phyloP scores from a whole-genome alignment of 2,888 invertebrate genomes.

The Dione juno region DNA sequence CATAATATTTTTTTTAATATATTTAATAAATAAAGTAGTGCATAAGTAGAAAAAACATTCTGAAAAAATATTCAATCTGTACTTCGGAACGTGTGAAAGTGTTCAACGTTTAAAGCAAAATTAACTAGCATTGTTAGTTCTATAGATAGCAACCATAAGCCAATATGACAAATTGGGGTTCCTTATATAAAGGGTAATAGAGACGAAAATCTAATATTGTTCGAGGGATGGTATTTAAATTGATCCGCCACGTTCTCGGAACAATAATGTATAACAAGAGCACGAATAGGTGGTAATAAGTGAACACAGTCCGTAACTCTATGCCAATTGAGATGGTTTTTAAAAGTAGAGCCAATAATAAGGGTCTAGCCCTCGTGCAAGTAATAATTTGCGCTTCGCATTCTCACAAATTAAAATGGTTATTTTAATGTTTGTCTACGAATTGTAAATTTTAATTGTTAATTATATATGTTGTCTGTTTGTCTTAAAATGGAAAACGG shows the following conservation, averaged over 20 bases:
- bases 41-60: too few species aligned
- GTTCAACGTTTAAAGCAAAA: slow-evolving; percentile 29
- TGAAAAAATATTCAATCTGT: slow-evolving; percentile 9
- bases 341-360: slow-evolving; percentile 10
- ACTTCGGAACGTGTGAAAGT: slow-evolving; percentile 39
- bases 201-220: slow-evolving; percentile 1
- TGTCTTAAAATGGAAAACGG: too few species aligned
- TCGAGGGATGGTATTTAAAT: slow-evolving; percentile 39
- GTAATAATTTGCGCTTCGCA: slow-evolving; percentile 41
- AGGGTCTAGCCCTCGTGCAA: slow-evolving; percentile 40
- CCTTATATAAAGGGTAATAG: slow-evolving; percentile 3
- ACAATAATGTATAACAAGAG: slow-evolving; percentile 35
- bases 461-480: slow-evolving; percentile 13
- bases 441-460: slow-evolving; percentile 37
- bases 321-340: slow-evolving; percentile 30
- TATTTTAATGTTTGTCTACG: slow-evolving; percentile 24
- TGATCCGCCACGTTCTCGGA: slow-evolving; percentile 38
- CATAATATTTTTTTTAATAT: background rate
- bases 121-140: slow-evolving; percentile 39
- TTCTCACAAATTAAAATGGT: slow-evolving; percentile 34
- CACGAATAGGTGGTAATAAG: slow-evolving; percentile 32
- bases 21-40: background rate
- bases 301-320: slow-evolving; percentile 19
- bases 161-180: background rate
- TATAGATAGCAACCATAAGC: slow-evolving; percentile 25